Evolutionary conservation across 2,797 vertebrate genomes (phyloP).

Genomic region (Neostethus bicornis): DNA sequence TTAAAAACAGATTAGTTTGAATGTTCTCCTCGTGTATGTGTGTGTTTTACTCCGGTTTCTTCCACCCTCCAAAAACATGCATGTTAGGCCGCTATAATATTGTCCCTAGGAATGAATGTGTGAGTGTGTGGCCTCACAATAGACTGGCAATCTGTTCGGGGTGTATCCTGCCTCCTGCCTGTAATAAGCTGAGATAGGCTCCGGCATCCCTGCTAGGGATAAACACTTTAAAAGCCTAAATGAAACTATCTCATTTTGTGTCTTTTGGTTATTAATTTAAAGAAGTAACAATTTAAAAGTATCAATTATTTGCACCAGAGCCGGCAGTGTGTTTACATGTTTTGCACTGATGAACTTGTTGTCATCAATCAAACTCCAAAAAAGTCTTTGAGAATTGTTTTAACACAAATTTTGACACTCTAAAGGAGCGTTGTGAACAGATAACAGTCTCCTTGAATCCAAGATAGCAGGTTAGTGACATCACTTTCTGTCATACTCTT

Average conservation of each 20-base stretch:
- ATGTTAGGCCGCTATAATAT: too few relatives aligned
- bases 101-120: too few relatives aligned
- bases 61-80: too few relatives aligned
- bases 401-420: conserved; percentile 27
- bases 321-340: neutral
- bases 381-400: conserved; percentile 8
- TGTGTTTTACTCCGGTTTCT: too few relatives aligned
- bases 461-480: conserved; percentile 38
- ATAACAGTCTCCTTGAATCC: conserved; percentile 47
- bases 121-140: too few relatives aligned
- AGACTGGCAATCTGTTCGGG: too few relatives aligned
- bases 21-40: too few relatives aligned
- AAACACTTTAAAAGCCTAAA: too few relatives aligned
- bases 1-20: too few relatives aligned
- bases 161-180: too few relatives aligned
- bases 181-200: too few relatives aligned
- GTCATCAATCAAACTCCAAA: conserved; percentile 34
- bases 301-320: conserved; percentile 17
- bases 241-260: neutral
- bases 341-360: conserved; percentile 14
- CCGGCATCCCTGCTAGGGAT: too few relatives aligned
- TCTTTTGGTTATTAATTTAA: conserved; percentile 9
- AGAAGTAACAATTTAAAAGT: neutral
- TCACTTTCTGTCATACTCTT: conserved; percentile 34
- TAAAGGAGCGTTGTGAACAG: conserved; percentile 28